phyloP scores from a whole-genome alignment of 2,888 invertebrate species.

The Agapostemon virescens region DNA sequence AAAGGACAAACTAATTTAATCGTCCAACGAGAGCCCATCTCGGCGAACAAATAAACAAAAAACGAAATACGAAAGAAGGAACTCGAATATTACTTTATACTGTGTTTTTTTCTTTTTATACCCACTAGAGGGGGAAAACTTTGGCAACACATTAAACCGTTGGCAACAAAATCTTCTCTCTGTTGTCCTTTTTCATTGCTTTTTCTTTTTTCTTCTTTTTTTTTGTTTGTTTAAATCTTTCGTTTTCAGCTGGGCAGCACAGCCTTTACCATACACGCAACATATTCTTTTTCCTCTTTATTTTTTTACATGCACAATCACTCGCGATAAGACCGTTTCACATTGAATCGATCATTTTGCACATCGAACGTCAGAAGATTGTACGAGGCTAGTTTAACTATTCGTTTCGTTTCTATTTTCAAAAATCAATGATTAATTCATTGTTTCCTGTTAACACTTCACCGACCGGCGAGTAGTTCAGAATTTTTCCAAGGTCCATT shows the following conservation, averaged over 20 bases:
- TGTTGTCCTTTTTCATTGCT: constrained; percentile 13
- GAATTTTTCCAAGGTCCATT: no score
- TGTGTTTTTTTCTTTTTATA: constrained; percentile 63
- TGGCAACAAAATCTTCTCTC: constrained; percentile 75
- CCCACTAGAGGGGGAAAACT: constrained; percentile 71
- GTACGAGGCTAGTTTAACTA: neutral
- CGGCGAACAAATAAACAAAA: constrained; percentile 27
- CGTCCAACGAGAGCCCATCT: constrained; percentile 11
- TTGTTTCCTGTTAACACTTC: neutral
- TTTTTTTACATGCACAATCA: constrained; percentile 60
- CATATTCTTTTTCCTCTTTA: constrained; percentile 40
- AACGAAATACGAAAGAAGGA: neutral
- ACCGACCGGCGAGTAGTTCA: no score
- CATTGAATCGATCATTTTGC: neutral
- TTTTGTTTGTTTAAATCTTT: constrained; percentile 8
- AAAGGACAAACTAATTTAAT: neutral
- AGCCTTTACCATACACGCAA: constrained; percentile 67
- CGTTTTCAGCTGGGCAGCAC: constrained; percentile 69
- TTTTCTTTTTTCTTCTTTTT: no score
- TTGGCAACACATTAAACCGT: constrained; percentile 77
- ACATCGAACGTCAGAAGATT: neutral
- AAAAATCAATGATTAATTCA: neutral
- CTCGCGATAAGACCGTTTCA: constrained; percentile 32
- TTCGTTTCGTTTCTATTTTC: neutral
- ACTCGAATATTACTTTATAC: constrained; percentile 70